These are phyloP conservation scores for Chaetogeoica ovagalla DNA, from an alignment of 2,888 invertebrate species.

Conservation along the genomic window DNA sequence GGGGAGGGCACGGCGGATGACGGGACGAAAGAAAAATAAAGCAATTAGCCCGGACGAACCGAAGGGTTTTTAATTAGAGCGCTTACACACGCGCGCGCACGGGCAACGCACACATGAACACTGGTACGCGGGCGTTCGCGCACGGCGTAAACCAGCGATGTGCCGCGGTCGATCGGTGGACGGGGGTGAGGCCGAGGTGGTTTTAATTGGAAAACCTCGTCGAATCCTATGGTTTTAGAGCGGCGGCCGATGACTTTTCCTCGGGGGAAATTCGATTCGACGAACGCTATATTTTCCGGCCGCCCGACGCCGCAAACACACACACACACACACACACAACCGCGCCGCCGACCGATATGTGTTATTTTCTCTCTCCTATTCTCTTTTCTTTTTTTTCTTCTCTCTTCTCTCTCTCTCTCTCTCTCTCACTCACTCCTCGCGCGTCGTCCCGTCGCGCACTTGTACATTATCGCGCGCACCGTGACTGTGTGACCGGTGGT, in stretches of 20 bases:
- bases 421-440: too few relatives aligned
- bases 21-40: conserved; percentile 52
- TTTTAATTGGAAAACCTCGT: conserved; percentile 50
- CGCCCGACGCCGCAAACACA: neutral
- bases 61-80: conserved; percentile 53
- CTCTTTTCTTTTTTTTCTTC: neutral
- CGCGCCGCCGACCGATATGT: conserved; percentile 4
- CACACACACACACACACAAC: too few relatives aligned
- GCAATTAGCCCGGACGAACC: conserved; percentile 50
- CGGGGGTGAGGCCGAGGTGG: neutral
- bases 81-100: conserved; percentile 7
- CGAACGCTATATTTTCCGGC: conserved; percentile 42
- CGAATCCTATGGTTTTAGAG: conserved; percentile 52
- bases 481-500: too few relatives aligned
- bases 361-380: neutral
- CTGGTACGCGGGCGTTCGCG: neutral
- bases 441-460: too few relatives aligned
- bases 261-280: conserved; percentile 51
- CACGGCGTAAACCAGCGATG: neutral
- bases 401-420: too few relatives aligned
- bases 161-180: too few relatives aligned
- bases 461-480: too few relatives aligned
- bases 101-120: neutral
- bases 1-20: neutral
- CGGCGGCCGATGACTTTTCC: conserved; percentile 49